phyloP scores from a whole-genome alignment of 2,888 invertebrate species.

The Adela reaumurella region DNA sequence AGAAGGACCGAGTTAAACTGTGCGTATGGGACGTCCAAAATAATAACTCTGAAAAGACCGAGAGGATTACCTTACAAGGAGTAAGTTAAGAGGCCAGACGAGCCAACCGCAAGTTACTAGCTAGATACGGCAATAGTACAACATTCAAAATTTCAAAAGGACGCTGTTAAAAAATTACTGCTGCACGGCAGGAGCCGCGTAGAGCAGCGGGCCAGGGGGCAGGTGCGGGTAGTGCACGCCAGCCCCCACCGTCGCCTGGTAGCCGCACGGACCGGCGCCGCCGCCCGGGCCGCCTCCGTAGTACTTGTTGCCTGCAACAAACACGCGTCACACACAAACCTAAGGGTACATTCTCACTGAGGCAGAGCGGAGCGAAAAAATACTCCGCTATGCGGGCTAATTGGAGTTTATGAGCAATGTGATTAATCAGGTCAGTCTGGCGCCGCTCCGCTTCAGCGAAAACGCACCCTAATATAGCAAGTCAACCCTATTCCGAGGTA shows the following conservation, averaged over 20 bases:
- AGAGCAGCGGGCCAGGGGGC: slow-evolving; percentile 53
- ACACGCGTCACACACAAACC: neutral
- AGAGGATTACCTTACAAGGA: too few relatives aligned
- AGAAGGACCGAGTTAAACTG: too few relatives aligned
- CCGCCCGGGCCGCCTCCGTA: slow-evolving; percentile 63
- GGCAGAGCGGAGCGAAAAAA: too few relatives aligned
- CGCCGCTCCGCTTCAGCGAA: too few relatives aligned
- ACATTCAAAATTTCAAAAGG: neutral
- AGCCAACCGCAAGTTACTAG: slow-evolving; percentile 1
- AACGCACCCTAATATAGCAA: too few relatives aligned
- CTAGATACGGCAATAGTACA: slow-evolving; percentile 9
- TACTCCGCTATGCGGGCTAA: too few relatives aligned
- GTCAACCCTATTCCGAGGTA: too few relatives aligned
- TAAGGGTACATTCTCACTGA: too few relatives aligned
- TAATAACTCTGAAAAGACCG: slow-evolving; percentile 2
- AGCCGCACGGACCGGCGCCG: slow-evolving; percentile 58
- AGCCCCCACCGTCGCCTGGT: slow-evolving; percentile 64
- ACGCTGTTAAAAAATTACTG: slow-evolving; percentile 50
- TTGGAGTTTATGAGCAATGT: too few relatives aligned
- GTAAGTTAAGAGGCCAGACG: too few relatives aligned
- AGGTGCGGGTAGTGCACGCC: slow-evolving; percentile 60
- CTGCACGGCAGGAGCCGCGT: slow-evolving; percentile 65
- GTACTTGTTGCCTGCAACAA: slow-evolving; percentile 65
- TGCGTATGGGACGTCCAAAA: too few relatives aligned
- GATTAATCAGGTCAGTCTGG: too few relatives aligned